Conservation (phyloP, 2,797 vertebrate species). For the Amazona ochrocephala region DNA sequence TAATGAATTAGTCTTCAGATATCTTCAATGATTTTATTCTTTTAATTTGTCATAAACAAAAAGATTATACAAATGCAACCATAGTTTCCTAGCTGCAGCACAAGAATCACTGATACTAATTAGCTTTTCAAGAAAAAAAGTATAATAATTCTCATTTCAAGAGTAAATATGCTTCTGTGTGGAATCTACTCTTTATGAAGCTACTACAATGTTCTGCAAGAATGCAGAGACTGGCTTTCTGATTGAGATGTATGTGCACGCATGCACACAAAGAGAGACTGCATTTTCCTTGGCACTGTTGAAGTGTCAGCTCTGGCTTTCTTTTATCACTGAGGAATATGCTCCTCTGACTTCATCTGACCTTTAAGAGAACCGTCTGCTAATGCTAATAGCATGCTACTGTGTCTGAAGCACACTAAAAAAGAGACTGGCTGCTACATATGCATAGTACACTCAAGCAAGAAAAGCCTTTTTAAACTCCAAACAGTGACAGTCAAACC, state of each 20-base stretch:
- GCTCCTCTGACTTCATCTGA: neutral
- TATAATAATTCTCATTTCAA: neutral
- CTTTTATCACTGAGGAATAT: neutral
- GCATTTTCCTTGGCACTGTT: neutral
- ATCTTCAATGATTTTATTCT: slow-evolving; percentile 18
- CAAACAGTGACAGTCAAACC: neutral
- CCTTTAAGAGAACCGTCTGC: slow-evolving; percentile 6
- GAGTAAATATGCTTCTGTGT: neutral
- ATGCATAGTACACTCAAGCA: neutral
- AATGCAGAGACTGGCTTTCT: neutral
- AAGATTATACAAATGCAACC: neutral
- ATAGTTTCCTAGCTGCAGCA: neutral
- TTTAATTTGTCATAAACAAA: slow-evolving; percentile 24
- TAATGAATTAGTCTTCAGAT: slow-evolving; percentile 32
- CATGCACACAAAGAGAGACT: neutral
- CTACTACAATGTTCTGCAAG: neutral
- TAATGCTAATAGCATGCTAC: neutral
- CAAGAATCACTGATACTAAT: neutral
- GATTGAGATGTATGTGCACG: neutral
- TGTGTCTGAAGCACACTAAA: neutral
- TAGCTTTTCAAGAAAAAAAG: neutral
- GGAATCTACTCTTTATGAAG: neutral
- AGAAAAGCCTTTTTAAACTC: neutral
- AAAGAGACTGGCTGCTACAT: neutral
- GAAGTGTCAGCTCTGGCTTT: neutral